A percentile compares a stretch with the other conserved stretches of the same genome.
phyloP scores from a whole-genome alignment of 2,888 invertebrate genomes.

The Nephrotoma appendiculata region DNA sequence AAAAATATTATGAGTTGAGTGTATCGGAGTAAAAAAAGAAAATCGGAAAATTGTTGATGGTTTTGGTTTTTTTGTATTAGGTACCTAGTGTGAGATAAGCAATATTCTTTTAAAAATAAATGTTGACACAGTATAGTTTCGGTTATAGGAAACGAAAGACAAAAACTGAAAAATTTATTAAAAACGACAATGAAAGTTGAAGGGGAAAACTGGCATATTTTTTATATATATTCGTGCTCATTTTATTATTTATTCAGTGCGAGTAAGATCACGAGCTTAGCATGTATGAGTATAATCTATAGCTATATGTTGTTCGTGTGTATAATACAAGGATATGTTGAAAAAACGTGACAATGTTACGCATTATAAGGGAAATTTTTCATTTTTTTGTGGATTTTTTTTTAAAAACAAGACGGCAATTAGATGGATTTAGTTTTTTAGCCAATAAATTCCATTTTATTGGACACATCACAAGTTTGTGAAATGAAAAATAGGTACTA shows the following conservation, averaged over 20 bases:
- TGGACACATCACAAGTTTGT: background rate
- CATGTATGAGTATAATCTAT: background rate
- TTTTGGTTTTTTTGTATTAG: background rate
- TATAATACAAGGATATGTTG: background rate
- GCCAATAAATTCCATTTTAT: too few relatives aligned
- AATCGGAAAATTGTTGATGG: background rate
- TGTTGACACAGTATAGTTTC: background rate
- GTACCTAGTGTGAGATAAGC: background rate
- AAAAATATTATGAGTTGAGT: background rate
- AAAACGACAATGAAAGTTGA: background rate
- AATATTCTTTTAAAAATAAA: background rate
- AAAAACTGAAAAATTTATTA: background rate
- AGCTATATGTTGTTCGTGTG: background rate
- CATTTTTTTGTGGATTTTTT: background rate
- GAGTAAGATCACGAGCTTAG: background rate
- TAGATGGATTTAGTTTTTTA: background rate
- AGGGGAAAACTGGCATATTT: background rate
- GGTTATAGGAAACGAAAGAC: background rate
- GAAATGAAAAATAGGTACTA: background rate
- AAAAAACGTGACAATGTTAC: background rate
- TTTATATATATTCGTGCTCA: background rate
- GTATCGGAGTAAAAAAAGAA: background rate
- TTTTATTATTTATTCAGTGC: background rate
- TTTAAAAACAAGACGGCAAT: background rate
- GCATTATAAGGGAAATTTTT: background rate